Evolutionary conservation across 2,797 vertebrate species (phyloP), one percentile per base, ranked within the genome.

Genomic region (Zenarchopterus dispar): DNA sequence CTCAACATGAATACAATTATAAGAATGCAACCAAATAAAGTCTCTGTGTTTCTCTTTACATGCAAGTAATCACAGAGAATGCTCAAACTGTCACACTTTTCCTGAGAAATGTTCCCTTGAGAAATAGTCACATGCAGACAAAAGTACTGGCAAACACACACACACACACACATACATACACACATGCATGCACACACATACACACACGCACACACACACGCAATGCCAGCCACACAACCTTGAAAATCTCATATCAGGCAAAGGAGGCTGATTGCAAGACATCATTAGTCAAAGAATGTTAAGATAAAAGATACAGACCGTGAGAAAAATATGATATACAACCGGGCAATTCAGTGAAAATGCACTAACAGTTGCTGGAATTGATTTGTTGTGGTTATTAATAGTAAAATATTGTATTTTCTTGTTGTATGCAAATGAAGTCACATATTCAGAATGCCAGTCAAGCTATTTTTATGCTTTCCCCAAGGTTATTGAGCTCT

Each of bases 81-180:
- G 36, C 17, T 21, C 57, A 26, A 59, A 46, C 16, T 22, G 42
- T 62, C 59, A 45, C 2, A 50, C 56, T 65, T 80, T 73, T 56
- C 43, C 50, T 51, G 5, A 43, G 36, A 69, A 78, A 67, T 53
- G 63, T 72, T 80, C 69, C 56, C 52, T 66, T 65, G 43, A 81
- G 75, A 76, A 73, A 62, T 8, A 54, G 69, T 85, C 80, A 84
- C 75, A 82, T 71, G 78, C 50, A 56, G 58, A 75, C 53, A 61
- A 58, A 75, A 51, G 26, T 47, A 68, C 62, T 28, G 4, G 63
- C 2, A 43, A 60, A 28, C 60, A 48, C 55, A 47, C 28, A 49
- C 51, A 56, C 59, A 73, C 28, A 24, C 70, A 52, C 31, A 52
- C 48, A 51, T 39, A 55, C 11, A 47, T 8, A 43, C 57, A 71